Base-by-base conservation (phyloP, 2,113 vertebrate species). In the Alexandromys fortis region DNA sequence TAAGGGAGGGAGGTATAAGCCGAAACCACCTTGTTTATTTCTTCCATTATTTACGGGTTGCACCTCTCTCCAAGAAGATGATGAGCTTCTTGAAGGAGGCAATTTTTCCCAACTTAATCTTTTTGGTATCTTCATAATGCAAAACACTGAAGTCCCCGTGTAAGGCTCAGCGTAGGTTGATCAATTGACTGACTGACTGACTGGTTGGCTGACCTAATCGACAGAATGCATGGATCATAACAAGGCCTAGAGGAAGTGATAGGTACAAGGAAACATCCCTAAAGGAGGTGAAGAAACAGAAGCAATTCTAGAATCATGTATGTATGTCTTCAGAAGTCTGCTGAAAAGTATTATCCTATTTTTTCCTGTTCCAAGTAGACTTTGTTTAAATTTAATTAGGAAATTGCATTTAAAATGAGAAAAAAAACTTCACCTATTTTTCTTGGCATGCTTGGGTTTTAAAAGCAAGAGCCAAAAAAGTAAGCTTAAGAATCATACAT, bases 321-420 rank as follows among this genome's bases (percentile, higher is more conserved):
- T 79, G 35, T 63, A 47, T 38, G 7, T 88, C 6, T 30, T 28
- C 3, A 83, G 38, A 26, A 90, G 0, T 35, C 77, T 89, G 42
- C 33, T 86, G 63, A 55, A 85, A 96, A 73, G 35, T 68, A 45
- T 22, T 65, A 24, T 16, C 45, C 94, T 82, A 72, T 38, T 63
- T 42, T 89, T 96, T 95, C 45, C 70, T 82, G 89, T 83, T 87
- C 58, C 26, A 94, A 88, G 45, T 72, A 92, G 70, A 93, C 91
- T 95, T 96, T 6, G 26, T 28, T 94, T 94, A 89, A 94, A 92
- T 75, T 67, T 61, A 96, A 93, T 86, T 82, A 91, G 22, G 63
- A 49, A 24, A 45, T 75, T 58, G 9, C 22, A 89, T 83, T 97
- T 94, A 94, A 89, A 78, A 77, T 67, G 45, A 82, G 19, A 58